Percentiles rank a stretch among this genome's conserved stretches.
These are phyloP conservation scores for Lapara coniferarum DNA, from an alignment of 2,888 invertebrate genomes.

Conservation along the genomic window DNA sequence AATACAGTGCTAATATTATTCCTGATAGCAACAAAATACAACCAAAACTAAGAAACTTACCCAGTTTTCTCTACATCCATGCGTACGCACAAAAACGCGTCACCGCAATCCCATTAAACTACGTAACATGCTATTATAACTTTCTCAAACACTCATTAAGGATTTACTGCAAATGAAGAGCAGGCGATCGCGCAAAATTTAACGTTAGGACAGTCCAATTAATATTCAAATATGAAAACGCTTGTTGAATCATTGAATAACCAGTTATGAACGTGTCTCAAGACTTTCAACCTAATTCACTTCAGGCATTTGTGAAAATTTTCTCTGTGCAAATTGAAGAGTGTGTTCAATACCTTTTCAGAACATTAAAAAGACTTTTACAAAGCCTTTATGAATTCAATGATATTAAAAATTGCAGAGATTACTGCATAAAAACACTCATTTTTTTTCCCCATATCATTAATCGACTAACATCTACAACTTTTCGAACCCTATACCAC, in stretches of 20 bases:
- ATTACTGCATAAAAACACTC: no score
- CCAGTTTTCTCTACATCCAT: neutral
- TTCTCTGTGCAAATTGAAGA: neutral
- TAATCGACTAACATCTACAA: no score
- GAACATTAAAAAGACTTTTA: neutral
- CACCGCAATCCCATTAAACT: neutral
- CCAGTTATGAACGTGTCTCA: slow-evolving; percentile 15
- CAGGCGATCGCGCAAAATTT: slow-evolving; percentile 6
- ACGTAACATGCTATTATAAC: slow-evolving; percentile 12
- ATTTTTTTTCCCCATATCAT: no score
- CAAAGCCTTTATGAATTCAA: neutral
- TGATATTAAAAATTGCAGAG: no score
- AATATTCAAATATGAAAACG: slow-evolving; percentile 28
- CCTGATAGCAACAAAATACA: neutral
- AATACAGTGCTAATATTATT: neutral
- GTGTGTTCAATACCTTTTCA: neutral
- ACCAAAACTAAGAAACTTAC: neutral
- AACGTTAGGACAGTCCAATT: slow-evolving; percentile 5
- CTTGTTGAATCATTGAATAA: slow-evolving; percentile 23
- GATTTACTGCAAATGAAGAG: slow-evolving; percentile 2
- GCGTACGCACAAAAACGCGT: neutral
- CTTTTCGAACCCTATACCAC: no score
- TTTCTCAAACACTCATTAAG: slow-evolving; percentile 15
- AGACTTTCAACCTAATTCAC: slow-evolving; percentile 17
- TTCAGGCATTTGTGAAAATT: neutral